Percentiles rank a stretch among this genome's conserved stretches.
Conservation (phyloP, 2,888 invertebrate species). For the Gymnosoma rotundatum region DNA sequence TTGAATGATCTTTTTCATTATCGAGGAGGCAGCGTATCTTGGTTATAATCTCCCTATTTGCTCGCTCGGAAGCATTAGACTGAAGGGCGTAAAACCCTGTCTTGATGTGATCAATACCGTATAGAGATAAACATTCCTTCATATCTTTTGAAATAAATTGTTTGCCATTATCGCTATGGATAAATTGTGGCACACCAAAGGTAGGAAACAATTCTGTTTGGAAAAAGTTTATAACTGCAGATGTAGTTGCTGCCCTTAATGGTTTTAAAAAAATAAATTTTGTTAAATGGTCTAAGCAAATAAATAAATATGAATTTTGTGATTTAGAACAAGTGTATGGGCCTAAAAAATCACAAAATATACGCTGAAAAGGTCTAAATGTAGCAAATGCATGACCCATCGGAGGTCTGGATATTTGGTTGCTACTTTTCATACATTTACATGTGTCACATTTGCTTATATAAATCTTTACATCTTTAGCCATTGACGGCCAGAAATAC, state of each 20-base stretch:
- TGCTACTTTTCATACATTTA: conserved; percentile 16
- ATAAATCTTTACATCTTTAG: too few species aligned
- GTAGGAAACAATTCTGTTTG: too few species aligned
- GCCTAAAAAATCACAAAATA: conserved; percentile 21
- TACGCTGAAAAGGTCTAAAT: neutral
- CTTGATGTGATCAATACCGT: too few species aligned
- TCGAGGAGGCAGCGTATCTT: conserved; percentile 5
- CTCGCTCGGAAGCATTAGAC: conserved; percentile 57
- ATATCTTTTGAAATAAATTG: too few species aligned
- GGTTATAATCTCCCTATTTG: conserved; percentile 40
- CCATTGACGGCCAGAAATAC: too few species aligned
- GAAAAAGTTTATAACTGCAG: too few species aligned
- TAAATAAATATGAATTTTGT: conserved; percentile 9
- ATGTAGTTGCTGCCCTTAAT: too few species aligned
- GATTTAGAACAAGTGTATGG: conserved; percentile 13
- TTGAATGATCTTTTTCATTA: neutral
- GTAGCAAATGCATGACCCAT: conserved; percentile 17
- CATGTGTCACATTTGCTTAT: neutral
- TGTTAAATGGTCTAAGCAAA: too few species aligned
- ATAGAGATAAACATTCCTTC: too few species aligned
- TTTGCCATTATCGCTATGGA: conserved; percentile 27
- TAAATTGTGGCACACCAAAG: too few species aligned
- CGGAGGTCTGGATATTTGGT: neutral
- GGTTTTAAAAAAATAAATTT: too few species aligned
- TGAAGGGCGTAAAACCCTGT: neutral